Evolutionary conservation across 2,113 vertebrate species (phyloP).

Genomic region (Tupaia tana): DNA sequence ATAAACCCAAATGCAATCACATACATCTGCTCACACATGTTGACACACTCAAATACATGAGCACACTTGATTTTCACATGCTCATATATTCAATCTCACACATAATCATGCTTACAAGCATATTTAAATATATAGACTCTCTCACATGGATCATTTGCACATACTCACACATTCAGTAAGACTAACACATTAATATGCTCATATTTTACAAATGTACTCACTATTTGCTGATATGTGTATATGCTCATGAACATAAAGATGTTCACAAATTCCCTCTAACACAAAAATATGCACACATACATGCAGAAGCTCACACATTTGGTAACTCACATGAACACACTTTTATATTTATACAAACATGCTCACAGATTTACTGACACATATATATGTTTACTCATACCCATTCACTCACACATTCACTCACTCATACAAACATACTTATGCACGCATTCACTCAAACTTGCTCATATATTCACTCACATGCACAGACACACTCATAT

Average conservation of each 20-base stretch:
- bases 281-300: neutral
- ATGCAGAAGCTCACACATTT: neutral
- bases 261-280: neutral
- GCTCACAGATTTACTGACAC: neutral
- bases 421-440: neutral
- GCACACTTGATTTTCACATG: neutral
- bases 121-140: neutral
- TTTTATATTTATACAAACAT: neutral
- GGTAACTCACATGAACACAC: neutral
- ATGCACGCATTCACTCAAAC: neutral
- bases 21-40: neutral
- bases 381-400: neutral
- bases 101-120: neutral
- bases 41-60: neutral
- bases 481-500: neutral
- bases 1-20: neutral
- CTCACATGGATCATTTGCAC: neutral
- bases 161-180: neutral
- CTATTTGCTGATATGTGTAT: neutral
- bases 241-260: neutral
- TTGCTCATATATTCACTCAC: neutral
- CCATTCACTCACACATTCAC: neutral
- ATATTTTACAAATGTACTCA: neutral
- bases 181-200: neutral
- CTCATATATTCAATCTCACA: neutral